Evolutionary conservation across 2,113 vertebrate species (phyloP), one percentile per base, ranked within the genome.

Genomic region (Nanorana parkeri): DNA sequence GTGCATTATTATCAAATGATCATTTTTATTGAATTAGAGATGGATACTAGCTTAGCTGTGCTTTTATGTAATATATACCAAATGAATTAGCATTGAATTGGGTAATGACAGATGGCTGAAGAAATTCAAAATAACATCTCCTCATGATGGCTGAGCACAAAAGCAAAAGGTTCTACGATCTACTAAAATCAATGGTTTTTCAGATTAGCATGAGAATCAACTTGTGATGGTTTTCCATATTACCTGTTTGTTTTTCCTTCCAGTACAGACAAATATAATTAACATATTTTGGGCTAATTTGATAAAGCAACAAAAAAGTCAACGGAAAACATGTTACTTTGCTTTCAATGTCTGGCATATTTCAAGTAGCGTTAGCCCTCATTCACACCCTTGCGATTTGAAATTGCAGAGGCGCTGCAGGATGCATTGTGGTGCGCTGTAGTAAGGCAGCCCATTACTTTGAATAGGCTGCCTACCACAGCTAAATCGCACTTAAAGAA

Each of bases 21-120:
- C 24, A 4, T 85, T 90, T 75, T 86, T 83, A 89, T 86, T 87
- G 60, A 81, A 86, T 73, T 80, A 85, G 85, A 80, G 78, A 80
- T 81, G 74, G 87, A 87, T 83, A 85, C 84, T 84, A 89, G 83
- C 82, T 78, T 89, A 86, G 85, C 56, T 83, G 81, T 64, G 71
- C 1, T 75, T 41, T 89, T 84, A 56, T 66, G 23, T 81, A 72
- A 77, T 82, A 20, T 84, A 88, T 87, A 78, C 58, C 85, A 75
- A 7, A 0, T 81, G 85, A 85, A 84, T 13, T 84, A 77, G 84
- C 74, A 77, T 55, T 56, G 77, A 81, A 81, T 69, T 80, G 66
- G 61, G 51, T 81, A 81, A 55, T 82, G 76, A 84, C 81, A 52
- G 84, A 87, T 87, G 75, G 81, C 54, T 74, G 2, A 74, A 71